These are phyloP conservation scores for Daboia siamensis DNA, from an alignment of 2,113 vertebrate genomes.

Conservation along the genomic window DNA sequence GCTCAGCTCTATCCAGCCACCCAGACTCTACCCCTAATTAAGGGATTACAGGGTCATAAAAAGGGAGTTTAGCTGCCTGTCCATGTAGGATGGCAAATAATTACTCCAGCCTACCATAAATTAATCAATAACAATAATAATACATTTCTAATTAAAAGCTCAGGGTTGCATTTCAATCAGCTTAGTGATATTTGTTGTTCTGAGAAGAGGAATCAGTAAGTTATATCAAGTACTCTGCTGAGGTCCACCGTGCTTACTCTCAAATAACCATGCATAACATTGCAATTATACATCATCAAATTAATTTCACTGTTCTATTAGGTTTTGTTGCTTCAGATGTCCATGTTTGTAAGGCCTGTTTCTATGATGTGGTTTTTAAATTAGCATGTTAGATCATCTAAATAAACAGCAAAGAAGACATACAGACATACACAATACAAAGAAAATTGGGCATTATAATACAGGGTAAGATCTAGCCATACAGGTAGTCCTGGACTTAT, in stretches of 20 bases:
- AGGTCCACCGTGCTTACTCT: neutral
- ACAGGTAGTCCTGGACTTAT: too few species aligned
- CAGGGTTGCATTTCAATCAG: neutral
- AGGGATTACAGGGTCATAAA: neutral
- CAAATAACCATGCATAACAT: neutral
- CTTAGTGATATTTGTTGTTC: neutral
- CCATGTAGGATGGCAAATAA: neutral
- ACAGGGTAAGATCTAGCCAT: neutral
- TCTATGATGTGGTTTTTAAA: neutral
- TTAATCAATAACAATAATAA: neutral
- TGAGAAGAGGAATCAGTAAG: neutral
- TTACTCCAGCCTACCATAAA: neutral
- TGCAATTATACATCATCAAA: neutral
- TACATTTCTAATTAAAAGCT: neutral
- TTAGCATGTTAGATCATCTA: neutral
- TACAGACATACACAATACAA: neutral
- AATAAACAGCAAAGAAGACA: neutral
- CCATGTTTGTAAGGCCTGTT: neutral
- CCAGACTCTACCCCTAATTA: neutral
- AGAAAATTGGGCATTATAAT: neutral
- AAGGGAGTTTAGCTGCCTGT: neutral
- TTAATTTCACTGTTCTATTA: neutral
- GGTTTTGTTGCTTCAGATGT: neutral
- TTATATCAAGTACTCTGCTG: neutral
- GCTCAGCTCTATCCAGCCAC: neutral